A percentile compares a stretch with the other conserved stretches of the same genome.
Evolutionary conservation across 2,888 invertebrate genomes (phyloP).

Genomic region (Laspeyria flexula): DNA sequence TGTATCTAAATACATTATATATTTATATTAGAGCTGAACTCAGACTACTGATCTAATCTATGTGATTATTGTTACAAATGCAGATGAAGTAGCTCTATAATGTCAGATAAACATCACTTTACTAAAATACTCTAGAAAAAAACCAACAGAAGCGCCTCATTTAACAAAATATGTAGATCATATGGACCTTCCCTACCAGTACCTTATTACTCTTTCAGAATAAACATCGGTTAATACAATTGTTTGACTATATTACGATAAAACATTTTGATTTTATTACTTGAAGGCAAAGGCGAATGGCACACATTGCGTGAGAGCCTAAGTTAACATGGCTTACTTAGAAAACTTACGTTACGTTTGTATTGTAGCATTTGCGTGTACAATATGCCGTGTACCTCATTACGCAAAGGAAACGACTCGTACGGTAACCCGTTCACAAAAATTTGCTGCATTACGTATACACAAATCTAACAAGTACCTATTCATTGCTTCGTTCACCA

Average conservation of each 20-base stretch:
- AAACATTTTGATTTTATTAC: constrained; percentile 23
- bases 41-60: no score
- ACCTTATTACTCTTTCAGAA: no score
- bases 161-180: no score
- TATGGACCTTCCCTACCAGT: no score
- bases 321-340: constrained; percentile 35
- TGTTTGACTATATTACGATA: constrained; percentile 20
- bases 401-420: constrained; percentile 11
- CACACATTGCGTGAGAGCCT: constrained; percentile 31
- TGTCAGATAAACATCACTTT: no score
- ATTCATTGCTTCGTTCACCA: neutral
- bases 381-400: neutral
- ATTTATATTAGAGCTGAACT: no score
- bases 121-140: no score
- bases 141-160: no score
- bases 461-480: neutral
- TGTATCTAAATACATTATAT: no score
- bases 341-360: constrained; percentile 8
- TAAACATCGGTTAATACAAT: neutral
- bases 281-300: constrained; percentile 15
- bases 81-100: no score
- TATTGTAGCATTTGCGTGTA: constrained; percentile 6
- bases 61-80: no score
- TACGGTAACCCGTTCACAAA: constrained; percentile 8
- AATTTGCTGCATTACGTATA: neutral